phyloP scores from a whole-genome alignment of 2,113 vertebrate species.

The Vulpes lagopus region DNA sequence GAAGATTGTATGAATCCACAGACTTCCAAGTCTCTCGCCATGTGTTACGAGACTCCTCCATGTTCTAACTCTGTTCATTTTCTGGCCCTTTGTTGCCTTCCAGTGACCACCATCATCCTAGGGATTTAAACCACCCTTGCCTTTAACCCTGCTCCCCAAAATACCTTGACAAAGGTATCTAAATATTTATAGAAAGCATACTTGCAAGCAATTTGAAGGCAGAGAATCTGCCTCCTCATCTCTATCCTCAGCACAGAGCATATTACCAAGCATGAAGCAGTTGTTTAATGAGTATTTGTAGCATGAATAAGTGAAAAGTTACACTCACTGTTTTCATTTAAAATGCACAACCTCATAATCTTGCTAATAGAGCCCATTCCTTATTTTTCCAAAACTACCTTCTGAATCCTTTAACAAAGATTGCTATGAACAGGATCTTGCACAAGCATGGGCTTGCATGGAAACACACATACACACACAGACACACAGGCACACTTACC shows the following conservation, averaged over 20 bases:
- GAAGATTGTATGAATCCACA: not conserved
- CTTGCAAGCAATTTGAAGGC: not conserved
- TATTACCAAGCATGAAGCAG: not conserved
- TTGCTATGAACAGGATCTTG: not conserved
- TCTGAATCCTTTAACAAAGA: conserved; percentile 37
- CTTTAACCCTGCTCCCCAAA: not conserved
- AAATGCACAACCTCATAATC: conserved; percentile 13
- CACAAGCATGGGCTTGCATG: not conserved
- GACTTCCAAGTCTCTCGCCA: not conserved
- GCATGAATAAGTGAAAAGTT: conserved; percentile 5
- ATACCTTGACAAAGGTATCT: not conserved
- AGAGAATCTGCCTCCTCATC: not conserved
- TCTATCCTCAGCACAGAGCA: not conserved
- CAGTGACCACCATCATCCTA: no score
- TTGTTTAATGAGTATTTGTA: not conserved
- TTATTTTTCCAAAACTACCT: conserved; percentile 1
- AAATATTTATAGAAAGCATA: not conserved
- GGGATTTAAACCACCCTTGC: not conserved
- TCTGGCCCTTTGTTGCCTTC: rapidly evolving
- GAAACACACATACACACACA: not conserved
- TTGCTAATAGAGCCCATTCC: not conserved
- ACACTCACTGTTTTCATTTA: not conserved
- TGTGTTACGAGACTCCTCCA: not conserved
- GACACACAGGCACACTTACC: not conserved
- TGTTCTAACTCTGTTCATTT: not conserved